phyloP scores from a whole-genome alignment of 2,888 invertebrate species.

The Eurytoma adleriae region DNA sequence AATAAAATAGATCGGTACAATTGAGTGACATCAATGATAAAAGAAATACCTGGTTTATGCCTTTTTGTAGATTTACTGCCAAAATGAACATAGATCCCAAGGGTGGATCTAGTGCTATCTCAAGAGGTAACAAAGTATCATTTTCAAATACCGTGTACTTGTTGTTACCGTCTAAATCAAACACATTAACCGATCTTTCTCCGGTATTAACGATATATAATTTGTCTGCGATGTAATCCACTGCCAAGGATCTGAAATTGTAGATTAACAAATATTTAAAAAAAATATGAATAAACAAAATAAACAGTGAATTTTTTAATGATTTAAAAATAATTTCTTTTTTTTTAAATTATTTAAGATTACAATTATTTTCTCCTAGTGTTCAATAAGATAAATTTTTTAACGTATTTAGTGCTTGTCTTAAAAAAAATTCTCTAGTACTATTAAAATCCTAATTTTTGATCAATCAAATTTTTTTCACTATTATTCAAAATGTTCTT shows the following conservation, averaged over 20 bases:
- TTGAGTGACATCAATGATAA: no score
- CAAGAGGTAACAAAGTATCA: slow-evolving; percentile 1
- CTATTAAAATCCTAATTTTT: no score
- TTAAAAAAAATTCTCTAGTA: no score
- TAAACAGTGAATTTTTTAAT: no score
- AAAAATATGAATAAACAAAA: not conserved
- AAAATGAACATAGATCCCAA: slow-evolving; percentile 16
- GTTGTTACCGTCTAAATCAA: slow-evolving; percentile 13
- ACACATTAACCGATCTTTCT: slow-evolving; percentile 1
- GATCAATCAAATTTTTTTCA: no score
- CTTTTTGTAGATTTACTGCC: not conserved
- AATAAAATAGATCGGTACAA: no score
- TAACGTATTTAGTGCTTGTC: no score
- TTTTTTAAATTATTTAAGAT: not conserved
- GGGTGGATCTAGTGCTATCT: not conserved
- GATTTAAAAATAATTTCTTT: no score
- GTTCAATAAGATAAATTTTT: no score
- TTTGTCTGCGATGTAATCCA: slow-evolving; percentile 17
- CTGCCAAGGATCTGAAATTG: not conserved
- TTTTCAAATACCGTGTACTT: not conserved
- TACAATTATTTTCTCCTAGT: not conserved
- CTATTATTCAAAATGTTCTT: no score
- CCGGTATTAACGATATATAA: not conserved
- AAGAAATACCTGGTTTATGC: not conserved
- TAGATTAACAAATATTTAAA: not conserved